Conservation (phyloP, 1,140 invertebrate genomes). For the Drosophila sucinea region DNA sequence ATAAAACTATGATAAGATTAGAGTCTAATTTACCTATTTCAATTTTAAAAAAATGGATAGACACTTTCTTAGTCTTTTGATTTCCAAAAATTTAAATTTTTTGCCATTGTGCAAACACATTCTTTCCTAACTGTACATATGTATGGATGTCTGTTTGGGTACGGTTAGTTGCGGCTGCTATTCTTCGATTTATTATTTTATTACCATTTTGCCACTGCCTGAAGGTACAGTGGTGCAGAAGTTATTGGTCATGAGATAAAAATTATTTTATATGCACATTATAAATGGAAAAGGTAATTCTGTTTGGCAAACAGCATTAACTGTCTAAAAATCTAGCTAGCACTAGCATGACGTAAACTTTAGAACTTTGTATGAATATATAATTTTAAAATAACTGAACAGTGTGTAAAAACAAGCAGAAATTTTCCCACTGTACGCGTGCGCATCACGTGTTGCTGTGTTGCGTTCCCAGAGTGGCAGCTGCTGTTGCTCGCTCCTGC, state of each 20-base stretch:
- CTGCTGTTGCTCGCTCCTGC: conserved; percentile 40
- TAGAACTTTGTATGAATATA: no score
- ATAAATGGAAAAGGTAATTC: not conserved
- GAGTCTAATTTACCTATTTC: no score
- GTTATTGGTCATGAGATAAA: not conserved
- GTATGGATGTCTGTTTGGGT: conserved; percentile 12
- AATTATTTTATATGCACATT: not conserved
- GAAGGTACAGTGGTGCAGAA: conserved; percentile 46
- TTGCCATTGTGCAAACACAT: no score
- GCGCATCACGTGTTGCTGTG: conserved; percentile 64
- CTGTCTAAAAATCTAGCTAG: no score
- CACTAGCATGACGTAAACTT: no score
- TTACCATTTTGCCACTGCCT: conserved; percentile 59
- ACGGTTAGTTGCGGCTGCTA: conserved; percentile 29
- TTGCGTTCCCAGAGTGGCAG: conserved; percentile 19
- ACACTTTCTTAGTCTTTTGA: no score
- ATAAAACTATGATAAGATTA: no score
- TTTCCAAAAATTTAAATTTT: no score
- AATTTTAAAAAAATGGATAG: no score
- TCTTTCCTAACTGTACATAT: not conserved
- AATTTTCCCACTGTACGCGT: conserved; percentile 43
- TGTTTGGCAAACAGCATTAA: no score
- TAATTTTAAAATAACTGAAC: not conserved
- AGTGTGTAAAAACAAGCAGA: not conserved
- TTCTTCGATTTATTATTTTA: conserved; percentile 79